Evolutionary conservation across 2,113 vertebrate genomes (phyloP).

Genomic region (Bufo gargarizans): DNA sequence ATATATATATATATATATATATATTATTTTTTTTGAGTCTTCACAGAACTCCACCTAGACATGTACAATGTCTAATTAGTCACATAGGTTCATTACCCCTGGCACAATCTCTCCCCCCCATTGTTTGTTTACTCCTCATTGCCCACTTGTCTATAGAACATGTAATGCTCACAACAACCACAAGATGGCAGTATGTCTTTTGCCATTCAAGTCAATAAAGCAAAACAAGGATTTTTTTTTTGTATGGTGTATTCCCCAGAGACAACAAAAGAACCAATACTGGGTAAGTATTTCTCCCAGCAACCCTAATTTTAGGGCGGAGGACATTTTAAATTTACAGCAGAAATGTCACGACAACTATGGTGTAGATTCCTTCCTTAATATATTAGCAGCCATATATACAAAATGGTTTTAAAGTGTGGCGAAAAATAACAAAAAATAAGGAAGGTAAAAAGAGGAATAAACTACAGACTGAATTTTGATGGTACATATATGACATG

Average conservation of each 20-base stretch:
- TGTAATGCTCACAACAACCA: not conserved
- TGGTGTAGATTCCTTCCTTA: not conserved
- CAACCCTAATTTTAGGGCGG: not conserved
- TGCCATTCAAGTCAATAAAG: not conserved
- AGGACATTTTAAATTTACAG: not conserved
- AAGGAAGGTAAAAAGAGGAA: no score
- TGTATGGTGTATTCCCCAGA: not conserved
- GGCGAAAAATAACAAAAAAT: no score
- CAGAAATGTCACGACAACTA: not conserved
- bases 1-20: no score
- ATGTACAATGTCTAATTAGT: not conserved
- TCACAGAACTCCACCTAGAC: no score
- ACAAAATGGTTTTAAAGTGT: not conserved
- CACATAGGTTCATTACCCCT: not conserved
- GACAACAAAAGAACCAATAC: constrained; percentile 23
- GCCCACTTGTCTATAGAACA: not conserved
- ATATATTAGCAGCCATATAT: not conserved
- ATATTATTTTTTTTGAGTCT: no score
- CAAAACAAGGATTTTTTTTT: not conserved
- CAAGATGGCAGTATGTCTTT: constrained; percentile 6
- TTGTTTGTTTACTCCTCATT: not conserved
- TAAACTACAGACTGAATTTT: not conserved
- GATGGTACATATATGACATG: no score
- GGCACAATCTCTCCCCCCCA: not conserved
- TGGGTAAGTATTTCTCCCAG: no score